Percentiles rank a stretch among this genome's conserved stretches.
Conservation (phyloP, 2,888 invertebrate species). For the Steinernema hermaphroditum region DNA sequence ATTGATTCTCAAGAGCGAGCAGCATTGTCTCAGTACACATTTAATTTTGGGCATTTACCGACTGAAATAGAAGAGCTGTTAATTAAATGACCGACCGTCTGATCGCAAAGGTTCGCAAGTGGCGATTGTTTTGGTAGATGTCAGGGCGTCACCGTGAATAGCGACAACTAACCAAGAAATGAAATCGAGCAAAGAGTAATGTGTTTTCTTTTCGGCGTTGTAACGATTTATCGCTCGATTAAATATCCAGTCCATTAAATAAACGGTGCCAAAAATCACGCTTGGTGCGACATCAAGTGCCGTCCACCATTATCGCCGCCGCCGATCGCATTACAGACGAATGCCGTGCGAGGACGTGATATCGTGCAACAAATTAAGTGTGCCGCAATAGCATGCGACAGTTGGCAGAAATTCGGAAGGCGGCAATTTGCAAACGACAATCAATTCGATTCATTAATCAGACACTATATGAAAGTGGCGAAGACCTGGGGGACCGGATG, state of each 20-base stretch:
- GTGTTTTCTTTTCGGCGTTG: constrained; percentile 15
- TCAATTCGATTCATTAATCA: neutral
- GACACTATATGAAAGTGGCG: neutral
- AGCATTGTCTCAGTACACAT: no score
- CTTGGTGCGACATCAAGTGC: neutral
- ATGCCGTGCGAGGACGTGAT: neutral
- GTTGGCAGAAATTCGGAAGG: neutral
- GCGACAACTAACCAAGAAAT: constrained; percentile 7
- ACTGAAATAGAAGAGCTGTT: no score
- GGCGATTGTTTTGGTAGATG: neutral
- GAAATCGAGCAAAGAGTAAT: neutral
- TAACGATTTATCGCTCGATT: constrained; percentile 28
- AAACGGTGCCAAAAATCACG: constrained; percentile 26
- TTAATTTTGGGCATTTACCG: no score
- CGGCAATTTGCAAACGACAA: constrained; percentile 3
- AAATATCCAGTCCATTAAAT: constrained; percentile 21
- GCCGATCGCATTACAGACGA: neutral
- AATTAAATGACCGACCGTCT: no score
- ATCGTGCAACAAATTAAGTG: neutral
- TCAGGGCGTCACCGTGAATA: neutral
- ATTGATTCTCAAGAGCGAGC: no score
- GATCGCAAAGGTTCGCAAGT: no score
- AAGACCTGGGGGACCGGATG: no score
- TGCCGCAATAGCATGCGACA: neutral
- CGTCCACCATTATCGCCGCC: neutral